phyloP scores from a whole-genome alignment of 64 coral and sea anemone species.

The Montipora cactus region DNA sequence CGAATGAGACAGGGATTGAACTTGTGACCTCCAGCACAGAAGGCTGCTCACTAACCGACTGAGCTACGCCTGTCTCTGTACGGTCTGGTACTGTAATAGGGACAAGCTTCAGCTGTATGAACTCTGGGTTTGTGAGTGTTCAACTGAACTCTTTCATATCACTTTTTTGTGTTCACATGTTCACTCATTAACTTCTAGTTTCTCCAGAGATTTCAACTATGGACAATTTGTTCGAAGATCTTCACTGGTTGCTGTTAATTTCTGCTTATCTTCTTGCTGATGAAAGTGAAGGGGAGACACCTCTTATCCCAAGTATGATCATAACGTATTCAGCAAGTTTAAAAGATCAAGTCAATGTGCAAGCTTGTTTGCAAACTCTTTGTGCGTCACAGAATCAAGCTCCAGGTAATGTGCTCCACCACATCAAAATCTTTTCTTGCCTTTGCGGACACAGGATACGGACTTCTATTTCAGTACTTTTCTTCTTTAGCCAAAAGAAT shows the following conservation, averaged over 20 bases:
- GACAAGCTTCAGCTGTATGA: no score
- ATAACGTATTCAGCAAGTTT: conserved; percentile 80
- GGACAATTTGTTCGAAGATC: conserved; percentile 93
- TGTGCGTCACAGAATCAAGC: conserved; percentile 62
- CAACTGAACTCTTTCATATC: no score
- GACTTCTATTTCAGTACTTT: no score
- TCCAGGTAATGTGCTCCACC: conserved; percentile 10
- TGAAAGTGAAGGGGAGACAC: conserved; percentile 85
- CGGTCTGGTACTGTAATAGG: no score
- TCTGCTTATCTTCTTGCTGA: conserved; percentile 93
- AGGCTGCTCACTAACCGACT: no score
- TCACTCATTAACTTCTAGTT: conserved; percentile 3
- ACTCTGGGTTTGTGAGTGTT: no score
- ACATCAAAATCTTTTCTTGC: no score
- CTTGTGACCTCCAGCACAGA: no score
- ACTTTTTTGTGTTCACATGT: neutral
- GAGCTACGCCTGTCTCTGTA: no score
- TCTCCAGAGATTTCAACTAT: conserved; percentile 29
- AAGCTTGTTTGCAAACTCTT: conserved; percentile 56
- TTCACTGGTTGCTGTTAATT: conserved; percentile 94
- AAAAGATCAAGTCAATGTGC: conserved; percentile 71
- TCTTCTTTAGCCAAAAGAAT: no score
- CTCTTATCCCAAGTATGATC: conserved; percentile 87
- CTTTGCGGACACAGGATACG: no score
- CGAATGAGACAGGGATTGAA: no score